Conservation (phyloP, 2,113 vertebrate species). For the Eidolon helvum region DNA sequence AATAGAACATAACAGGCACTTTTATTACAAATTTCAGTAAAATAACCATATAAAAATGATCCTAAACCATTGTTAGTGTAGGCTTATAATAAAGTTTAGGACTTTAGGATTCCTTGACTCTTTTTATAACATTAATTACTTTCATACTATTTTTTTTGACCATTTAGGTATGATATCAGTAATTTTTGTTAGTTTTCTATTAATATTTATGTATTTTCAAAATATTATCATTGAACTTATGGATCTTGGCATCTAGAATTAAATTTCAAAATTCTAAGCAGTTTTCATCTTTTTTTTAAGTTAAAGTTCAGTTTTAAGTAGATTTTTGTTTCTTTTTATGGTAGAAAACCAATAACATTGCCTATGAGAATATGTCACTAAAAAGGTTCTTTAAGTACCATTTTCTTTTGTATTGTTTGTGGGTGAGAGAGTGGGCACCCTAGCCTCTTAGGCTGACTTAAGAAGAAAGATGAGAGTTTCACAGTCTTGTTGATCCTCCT, state of each 20-base stretch:
- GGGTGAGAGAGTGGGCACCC: background rate
- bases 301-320: conserved; percentile 1
- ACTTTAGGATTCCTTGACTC: background rate
- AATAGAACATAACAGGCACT: background rate
- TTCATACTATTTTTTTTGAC: background rate
- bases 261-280: background rate
- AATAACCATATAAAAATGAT: background rate
- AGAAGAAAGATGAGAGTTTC: background rate
- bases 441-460: background rate
- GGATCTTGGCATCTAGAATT: background rate
- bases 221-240: background rate
- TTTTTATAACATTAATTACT: background rate
- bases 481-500: background rate
- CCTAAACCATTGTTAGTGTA: background rate
- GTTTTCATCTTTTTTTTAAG: background rate
- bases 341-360: background rate
- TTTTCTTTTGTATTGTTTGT: background rate
- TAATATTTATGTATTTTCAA: background rate
- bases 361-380: background rate
- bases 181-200: conserved; percentile 3
- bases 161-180: background rate
- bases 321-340: background rate
- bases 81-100: background rate
- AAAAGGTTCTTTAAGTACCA: background rate
- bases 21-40: conserved; percentile 4